phyloP scores from a whole-genome alignment of 2,888 invertebrate species.

The Tenthredo notha region DNA sequence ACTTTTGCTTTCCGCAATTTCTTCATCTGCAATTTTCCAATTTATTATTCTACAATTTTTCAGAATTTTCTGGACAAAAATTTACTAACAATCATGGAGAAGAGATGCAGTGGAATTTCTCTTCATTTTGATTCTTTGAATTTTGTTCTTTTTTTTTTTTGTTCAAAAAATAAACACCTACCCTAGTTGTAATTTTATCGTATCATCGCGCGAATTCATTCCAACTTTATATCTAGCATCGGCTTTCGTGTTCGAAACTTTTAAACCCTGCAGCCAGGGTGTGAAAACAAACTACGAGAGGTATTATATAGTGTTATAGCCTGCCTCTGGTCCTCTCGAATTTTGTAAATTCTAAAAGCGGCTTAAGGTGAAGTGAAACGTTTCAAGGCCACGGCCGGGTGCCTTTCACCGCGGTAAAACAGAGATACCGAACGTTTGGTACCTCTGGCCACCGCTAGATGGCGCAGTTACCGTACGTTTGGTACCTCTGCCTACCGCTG shows the following conservation, averaged over 20 bases:
- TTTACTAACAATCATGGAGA: background rate
- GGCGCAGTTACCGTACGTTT: no score
- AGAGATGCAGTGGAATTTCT: background rate
- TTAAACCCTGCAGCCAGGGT: background rate
- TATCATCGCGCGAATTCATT: background rate
- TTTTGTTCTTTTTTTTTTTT: background rate
- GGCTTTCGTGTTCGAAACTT: background rate
- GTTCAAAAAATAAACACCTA: background rate
- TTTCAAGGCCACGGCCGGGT: no score
- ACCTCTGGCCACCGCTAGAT: no score
- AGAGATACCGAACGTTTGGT: no score
- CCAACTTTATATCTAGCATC: background rate
- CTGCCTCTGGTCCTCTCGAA: background rate
- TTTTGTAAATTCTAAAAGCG: conserved; percentile 22
- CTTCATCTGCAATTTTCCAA: conserved; percentile 35
- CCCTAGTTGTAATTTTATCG: no score
- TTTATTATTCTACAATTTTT: conserved; percentile 22
- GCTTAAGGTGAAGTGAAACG: no score
- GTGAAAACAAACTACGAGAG: background rate
- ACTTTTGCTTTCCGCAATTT: background rate
- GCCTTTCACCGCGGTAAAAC: no score
- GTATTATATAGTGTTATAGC: background rate
- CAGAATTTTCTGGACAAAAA: background rate
- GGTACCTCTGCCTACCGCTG: no score
- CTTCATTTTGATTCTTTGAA: background rate